Evolutionary conservation across 2,797 vertebrate species (phyloP), one percentile per base, ranked within the genome.

Genomic region (Pristis pectinata): DNA sequence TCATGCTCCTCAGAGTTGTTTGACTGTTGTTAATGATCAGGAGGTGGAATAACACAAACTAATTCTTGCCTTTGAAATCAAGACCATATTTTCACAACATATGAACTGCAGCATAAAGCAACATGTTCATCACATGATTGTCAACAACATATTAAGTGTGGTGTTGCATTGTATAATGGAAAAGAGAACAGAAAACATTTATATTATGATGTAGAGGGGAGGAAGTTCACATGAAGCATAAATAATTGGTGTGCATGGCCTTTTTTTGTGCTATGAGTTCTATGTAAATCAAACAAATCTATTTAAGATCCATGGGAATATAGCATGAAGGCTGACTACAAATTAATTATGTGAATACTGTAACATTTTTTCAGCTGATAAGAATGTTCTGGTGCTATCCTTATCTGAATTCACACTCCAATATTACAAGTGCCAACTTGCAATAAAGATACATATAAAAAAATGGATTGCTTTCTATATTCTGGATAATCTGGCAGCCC

Each of bases 1-100:
- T 37, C 59, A 72, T 0, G 3, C 41, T 93, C n/a, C n/a, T 30
- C 37, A 72, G 24, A 67, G 41, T 61, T 70, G 22, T 24, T 24
- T 70, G 44, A 37, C 27, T 67, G 41, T 15, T 93, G 24, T 93
- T 44, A 70, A 93, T 93, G 41, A 72, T 93, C 91, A 93, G 91
- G 22, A 93, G 93, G 0, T 30, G 64, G 41, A 44, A 72, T 27
- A 10, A 44, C 27, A 0, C 41, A 72, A 72, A 93, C 9, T 10
- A 72, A 70, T 49, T 93, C 91, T 44, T 89, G 34, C 87, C 53
- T 64, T 93, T 93, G 91, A 72, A 93, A 70, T 44, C 41, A 72
- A 70, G 59, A 93, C 64, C 10, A 30, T 27, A 37, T 44, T 59
- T 93, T 41, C 1, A 70, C 91, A 44, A 70, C 61, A 44, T 44